Evolutionary conservation across 2,888 invertebrate genomes (phyloP), one percentile per base, ranked within the genome.

Genomic region (Phyto melanocephala): DNA sequence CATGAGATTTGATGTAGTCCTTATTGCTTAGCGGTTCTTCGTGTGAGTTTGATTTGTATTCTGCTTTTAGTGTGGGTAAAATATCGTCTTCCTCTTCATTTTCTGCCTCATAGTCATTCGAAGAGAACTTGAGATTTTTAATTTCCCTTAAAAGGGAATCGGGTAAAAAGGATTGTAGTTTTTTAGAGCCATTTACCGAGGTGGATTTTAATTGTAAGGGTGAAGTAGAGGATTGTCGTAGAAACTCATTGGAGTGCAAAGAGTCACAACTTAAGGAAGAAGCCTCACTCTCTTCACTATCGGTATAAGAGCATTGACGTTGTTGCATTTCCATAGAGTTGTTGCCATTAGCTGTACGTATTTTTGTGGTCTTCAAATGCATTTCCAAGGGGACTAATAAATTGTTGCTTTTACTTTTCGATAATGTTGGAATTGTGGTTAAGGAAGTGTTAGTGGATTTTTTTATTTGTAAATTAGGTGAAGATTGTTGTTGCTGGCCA

Each of bases 261-360:
- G 96, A 96, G 90, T 96, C 96, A 90, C 95, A 96, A 88, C 96
- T 96, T 87, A 96, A 93, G 87, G 95, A 95, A 83, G 95, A 95
- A 84, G 95, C 95, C 88, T 95, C 95, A 78, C 91, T 90, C 71
- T 92, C 92, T 85, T 92, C 94, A 87, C 94, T 95, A 87, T 93
- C 93, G 15, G 93, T 93, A 70, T 93, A 90, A 87, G 50, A 80
- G 71, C 67, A 92, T 91, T 86, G 92, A 92, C 87, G 93, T 93
- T 88, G 62, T 54, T 82, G 74, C 20, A 52, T 52, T 15, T 70
- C 65, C 42, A 63, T 35, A 13, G 62, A 54, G 15, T 50, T 74
- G 52, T 17, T 65, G 28, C 45, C 62, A 74, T 24, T 24, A 68
- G 78, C 63, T 86, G 89, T 85, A 13, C 87, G 86, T n/a, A 90